Evolutionary conservation across 1,140 invertebrate genomes (phyloP).

Genomic region (Lucilia sericata): DNA sequence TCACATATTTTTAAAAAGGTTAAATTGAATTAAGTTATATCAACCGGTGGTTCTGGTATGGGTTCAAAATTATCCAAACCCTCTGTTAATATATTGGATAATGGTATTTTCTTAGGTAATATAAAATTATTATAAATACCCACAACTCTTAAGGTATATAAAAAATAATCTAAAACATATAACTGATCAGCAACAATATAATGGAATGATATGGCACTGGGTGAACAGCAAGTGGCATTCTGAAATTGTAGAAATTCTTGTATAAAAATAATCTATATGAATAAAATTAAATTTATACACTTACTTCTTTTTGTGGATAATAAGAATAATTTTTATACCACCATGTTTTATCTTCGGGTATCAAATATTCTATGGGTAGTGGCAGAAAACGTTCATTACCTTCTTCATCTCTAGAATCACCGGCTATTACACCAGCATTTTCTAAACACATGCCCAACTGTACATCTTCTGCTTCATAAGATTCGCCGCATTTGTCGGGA

Average conservation of each 20-base stretch:
- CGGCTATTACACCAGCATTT: constrained; percentile 86
- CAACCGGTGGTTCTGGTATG: background rate
- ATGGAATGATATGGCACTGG: constrained; percentile 89
- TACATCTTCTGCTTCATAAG: constrained; percentile 84
- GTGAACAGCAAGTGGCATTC: constrained; percentile 87
- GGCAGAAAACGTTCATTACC: constrained; percentile 85
- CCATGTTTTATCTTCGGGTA: constrained; percentile 74
- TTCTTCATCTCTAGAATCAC: constrained; percentile 83
- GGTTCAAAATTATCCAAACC: background rate
- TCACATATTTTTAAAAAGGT: background rate
- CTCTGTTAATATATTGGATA: background rate
- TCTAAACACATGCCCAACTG: constrained; percentile 92
- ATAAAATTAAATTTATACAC: background rate
- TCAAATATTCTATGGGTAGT: constrained; percentile 80
- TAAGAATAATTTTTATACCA: constrained; percentile 57
- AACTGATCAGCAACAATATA: constrained; percentile 86
- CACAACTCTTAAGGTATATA: constrained; percentile 82
- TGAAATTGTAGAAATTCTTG: constrained; percentile 57
- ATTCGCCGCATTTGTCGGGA: constrained; percentile 76
- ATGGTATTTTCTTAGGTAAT: background rate
- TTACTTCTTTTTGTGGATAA: constrained; percentile 79
- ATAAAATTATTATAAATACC: constrained; percentile 65
- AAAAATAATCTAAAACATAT: constrained; percentile 89
- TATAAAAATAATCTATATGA: background rate
- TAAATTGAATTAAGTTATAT: background rate